Percentiles rank a stretch among this genome's conserved stretches.
phyloP scores from a whole-genome alignment of 2,113 vertebrate genomes.

The Kryptolebias marmoratus region DNA sequence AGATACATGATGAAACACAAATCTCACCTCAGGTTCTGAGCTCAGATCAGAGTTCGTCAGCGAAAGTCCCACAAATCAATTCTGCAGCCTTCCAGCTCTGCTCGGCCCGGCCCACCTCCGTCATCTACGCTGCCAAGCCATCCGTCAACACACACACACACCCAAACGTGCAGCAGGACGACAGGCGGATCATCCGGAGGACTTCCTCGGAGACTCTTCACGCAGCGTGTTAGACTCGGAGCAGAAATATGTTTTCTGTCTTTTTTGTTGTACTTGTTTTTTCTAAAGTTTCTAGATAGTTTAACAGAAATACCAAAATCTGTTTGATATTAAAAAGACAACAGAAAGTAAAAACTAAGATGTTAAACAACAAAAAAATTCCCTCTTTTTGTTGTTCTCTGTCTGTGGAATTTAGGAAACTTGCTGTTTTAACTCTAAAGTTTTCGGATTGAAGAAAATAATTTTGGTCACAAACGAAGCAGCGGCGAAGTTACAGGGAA shows the following conservation, averaged over 20 bases:
- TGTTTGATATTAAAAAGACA: slow-evolving; percentile 61
- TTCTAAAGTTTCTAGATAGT: slow-evolving; percentile 61
- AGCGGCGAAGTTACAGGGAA: slow-evolving; percentile 16
- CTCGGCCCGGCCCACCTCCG: slow-evolving; percentile 17
- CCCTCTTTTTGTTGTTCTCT: slow-evolving; percentile 6
- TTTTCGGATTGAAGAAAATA: slow-evolving; percentile 24
- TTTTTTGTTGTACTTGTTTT: slow-evolving; percentile 55
- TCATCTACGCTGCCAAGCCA: slow-evolving; percentile 1
- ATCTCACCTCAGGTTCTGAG: slow-evolving; percentile 97
- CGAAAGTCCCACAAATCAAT: slow-evolving; percentile 15
- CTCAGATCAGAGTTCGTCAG: slow-evolving; percentile 37
- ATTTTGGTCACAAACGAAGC: slow-evolving; percentile 19
- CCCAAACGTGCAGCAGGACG: slow-evolving; percentile 3
- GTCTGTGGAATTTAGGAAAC: slow-evolving; percentile 10
- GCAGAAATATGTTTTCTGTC: slow-evolving; percentile 9
- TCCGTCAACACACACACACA: slow-evolving; percentile 3
- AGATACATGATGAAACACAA: slow-evolving; percentile 99
- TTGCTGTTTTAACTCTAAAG: slow-evolving; percentile 21
- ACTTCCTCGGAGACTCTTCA: slow-evolving; percentile 36
- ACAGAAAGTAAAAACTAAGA: neutral
- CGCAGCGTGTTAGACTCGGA: slow-evolving; percentile 26
- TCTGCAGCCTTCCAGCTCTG: slow-evolving; percentile 13
- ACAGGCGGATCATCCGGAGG: neutral
- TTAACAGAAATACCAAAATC: slow-evolving; percentile 62
- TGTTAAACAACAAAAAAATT: slow-evolving; percentile 5